Evolutionary conservation across 1,140 invertebrate species (phyloP).

Genomic region (Drosophila lacertosa): DNA sequence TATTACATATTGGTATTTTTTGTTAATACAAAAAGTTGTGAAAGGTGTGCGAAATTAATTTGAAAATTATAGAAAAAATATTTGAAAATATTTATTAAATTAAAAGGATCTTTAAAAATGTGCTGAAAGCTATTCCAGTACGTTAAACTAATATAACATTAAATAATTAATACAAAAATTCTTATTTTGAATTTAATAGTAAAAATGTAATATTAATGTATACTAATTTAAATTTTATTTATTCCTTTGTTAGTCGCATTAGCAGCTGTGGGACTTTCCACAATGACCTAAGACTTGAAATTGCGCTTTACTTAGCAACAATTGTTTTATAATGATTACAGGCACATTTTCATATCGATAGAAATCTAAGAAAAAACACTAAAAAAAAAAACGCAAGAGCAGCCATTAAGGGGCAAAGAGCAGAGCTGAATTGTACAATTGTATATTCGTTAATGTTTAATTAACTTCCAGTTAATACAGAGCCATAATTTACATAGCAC

Average conservation of each 20-base stretch:
- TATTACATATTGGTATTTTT: background rate
- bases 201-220: no score
- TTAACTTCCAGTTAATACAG: constrained; percentile 31
- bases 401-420: background rate
- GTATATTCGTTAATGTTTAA: constrained; percentile 43
- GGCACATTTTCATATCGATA: constrained; percentile 4
- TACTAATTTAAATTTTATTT: background rate
- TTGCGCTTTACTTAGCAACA: background rate
- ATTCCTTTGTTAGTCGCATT: background rate
- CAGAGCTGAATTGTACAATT: constrained; percentile 37
- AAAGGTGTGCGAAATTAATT: no score
- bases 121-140: no score
- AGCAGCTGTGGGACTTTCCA: background rate
- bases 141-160: no score
- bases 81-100: no score
- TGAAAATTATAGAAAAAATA: no score
- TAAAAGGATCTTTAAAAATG: no score
- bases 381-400: constrained; percentile 9
- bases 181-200: no score
- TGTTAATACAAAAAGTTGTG: no score
- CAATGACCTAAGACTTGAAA: background rate
- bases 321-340: constrained; percentile 16
- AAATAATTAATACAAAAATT: no score
- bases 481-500: constrained; percentile 39
- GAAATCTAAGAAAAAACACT: constrained; percentile 16